Evolutionary conservation across 2,888 invertebrate species (phyloP), one percentile per base, ranked within the genome.

Genomic region (Ophioninae sp.): DNA sequence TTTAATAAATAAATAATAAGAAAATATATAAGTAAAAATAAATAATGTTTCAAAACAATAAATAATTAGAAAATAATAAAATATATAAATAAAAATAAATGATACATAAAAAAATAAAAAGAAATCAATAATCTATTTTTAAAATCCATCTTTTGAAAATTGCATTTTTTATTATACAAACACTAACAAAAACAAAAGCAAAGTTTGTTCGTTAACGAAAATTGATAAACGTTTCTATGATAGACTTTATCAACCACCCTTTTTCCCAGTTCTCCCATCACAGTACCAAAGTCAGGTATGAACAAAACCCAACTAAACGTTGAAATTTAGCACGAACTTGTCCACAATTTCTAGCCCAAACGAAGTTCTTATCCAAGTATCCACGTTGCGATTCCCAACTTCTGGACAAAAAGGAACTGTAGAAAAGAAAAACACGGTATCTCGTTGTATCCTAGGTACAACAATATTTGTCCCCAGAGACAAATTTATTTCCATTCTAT

Each of bases 401-500:
- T 30, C 51, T 51, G 51, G 30, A 44, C 9, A 30, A 67, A 59
- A 68, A 77, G 69, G 63, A 61, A 5, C 2, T 30, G 13, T 30
- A 64, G n/a, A 64, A 63, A 69, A 72, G 65, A 80, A 39, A 51
- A 51, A 67, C 37, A 61, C 61, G 51, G 71, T 78, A 79, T 72
- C 84, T 67, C 75, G 37, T 61, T 63, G 64, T 79, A 79, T 79
- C 58, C 72, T 30, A 22, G 72, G n/a, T 63, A 72, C 75, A 81
- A 68, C 76, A 79, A 79, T 81, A 81, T 81, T 84, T 61, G 71
- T 81, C 84, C 84, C 84, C 2, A 13, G 84, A 79, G 84, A 76
- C 67, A 75, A 84, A 85, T 85, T 84, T 83, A 79, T 86, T 86
- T 84, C 74, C 84, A 71, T 78, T 83, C 74, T 75, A 81, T 79